Percentiles rank a stretch among this genome's conserved stretches.
phyloP scores from a whole-genome alignment of 64 coral and sea anemone genomes.

The Porites australiensis region DNA sequence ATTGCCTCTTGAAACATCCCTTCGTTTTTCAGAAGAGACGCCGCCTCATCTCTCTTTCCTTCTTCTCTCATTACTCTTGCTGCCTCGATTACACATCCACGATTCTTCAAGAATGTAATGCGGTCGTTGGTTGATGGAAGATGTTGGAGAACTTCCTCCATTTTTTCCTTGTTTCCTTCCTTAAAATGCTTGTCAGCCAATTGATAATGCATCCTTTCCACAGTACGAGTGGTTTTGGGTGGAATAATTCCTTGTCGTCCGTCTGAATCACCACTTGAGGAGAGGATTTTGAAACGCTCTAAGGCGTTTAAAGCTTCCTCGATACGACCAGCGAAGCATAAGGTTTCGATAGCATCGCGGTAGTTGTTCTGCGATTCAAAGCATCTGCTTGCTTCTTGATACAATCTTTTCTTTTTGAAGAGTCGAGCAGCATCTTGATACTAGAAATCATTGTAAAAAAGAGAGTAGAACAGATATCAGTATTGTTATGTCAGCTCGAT shows the following conservation, averaged over 20 bases:
- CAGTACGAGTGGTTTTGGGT: conserved; percentile 72
- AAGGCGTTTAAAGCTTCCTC: conserved; percentile 59
- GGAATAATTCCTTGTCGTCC: conserved; percentile 63
- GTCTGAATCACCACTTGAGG: conserved; percentile 32
- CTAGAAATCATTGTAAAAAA: conserved; percentile 10
- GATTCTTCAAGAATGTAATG: conserved; percentile 77
- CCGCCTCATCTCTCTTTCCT: conserved; percentile 64
- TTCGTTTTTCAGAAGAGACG: conserved; percentile 33
- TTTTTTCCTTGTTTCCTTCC: conserved; percentile 38
- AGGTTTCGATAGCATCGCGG: conserved; percentile 54
- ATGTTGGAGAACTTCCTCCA: conserved; percentile 68
- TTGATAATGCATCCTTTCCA: conserved; percentile 77
- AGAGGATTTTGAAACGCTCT: conserved; percentile 57
- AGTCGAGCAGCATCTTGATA: conserved; percentile 66
- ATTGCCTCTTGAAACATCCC: conserved; percentile 73
- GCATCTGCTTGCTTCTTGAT: conserved; percentile 58
- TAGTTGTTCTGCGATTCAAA: conserved; percentile 67
- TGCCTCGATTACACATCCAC: conserved; percentile 55
- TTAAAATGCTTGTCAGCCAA: conserved; percentile 77
- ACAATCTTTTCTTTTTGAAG: conserved; percentile 38
- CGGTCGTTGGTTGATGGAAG: conserved; percentile 75
- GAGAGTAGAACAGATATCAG: neutral
- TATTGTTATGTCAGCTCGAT: too few species aligned
- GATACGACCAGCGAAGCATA: conserved; percentile 35
- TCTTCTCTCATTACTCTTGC: conserved; percentile 65